phyloP scores from a whole-genome alignment of 2,888 invertebrate genomes.

The Cephus pygmeus region DNA sequence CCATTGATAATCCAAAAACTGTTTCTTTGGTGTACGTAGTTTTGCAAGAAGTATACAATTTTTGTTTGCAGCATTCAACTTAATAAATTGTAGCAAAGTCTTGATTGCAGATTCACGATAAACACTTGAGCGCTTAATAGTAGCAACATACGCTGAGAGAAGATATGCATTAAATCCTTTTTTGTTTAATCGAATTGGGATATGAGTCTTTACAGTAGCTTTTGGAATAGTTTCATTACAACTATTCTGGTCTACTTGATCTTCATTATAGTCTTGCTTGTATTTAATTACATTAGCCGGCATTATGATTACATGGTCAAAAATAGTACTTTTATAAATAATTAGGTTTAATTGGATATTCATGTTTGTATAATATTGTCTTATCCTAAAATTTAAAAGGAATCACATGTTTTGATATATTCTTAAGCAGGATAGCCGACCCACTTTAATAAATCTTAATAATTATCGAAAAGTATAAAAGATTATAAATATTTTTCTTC shows the following conservation, averaged over 20 bases:
- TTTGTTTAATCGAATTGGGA: constrained; percentile 35
- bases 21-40: constrained; percentile 70
- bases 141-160: constrained; percentile 46
- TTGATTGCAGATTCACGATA: constrained; percentile 46
- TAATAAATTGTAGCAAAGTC: constrained; percentile 26
- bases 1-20: constrained; percentile 80
- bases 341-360: constrained; percentile 42
- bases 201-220: constrained; percentile 9
- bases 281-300: constrained; percentile 21
- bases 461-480: neutral
- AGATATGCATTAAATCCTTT: constrained; percentile 49
- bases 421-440: neutral
- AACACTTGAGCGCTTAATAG: constrained; percentile 37
- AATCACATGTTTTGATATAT: neutral
- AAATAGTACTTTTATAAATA: constrained; percentile 42
- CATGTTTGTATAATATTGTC: constrained; percentile 34
- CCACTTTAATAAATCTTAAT: neutral
- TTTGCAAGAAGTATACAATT: constrained; percentile 59
- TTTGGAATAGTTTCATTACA: neutral
- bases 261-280: constrained; percentile 4
- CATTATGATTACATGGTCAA: constrained; percentile 45
- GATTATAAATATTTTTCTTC: neutral
- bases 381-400: neutral
- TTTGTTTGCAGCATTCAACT: constrained; percentile 2
- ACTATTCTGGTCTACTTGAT: constrained; percentile 6